Percentiles rank a stretch among this genome's conserved stretches.
These are phyloP conservation scores for Gadus chalcogrammus DNA, from an alignment of 2,113 vertebrate genomes.

Conservation along the genomic window DNA sequence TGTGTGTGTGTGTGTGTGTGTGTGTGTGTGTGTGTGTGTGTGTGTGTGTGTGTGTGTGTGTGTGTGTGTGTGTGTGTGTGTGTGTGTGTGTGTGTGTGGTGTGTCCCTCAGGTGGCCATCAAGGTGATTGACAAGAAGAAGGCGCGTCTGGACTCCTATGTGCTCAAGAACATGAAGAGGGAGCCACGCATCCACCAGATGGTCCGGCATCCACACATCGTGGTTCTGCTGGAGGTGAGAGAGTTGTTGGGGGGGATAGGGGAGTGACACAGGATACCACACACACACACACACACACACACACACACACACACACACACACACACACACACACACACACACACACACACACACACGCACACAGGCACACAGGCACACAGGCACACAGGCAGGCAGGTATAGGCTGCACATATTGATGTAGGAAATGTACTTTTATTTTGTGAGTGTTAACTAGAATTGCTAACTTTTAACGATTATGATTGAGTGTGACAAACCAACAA, in stretches of 20 bases:
- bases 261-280: neutral
- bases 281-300: constrained; percentile 2
- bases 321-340: constrained; percentile 3
- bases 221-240: constrained; percentile 71
- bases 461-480: too few relatives aligned
- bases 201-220: constrained; percentile 79
- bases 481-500: too few relatives aligned
- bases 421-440: too few relatives aligned
- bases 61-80: constrained; percentile 2
- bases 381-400: neutral
- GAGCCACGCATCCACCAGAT: constrained; percentile 82
- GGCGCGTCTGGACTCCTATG: constrained; percentile 77
- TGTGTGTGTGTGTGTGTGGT: constrained; percentile 10
- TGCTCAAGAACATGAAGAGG: constrained; percentile 81
- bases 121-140: constrained; percentile 88
- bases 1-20: constrained; percentile 9
- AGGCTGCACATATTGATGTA: too few relatives aligned
- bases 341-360: neutral
- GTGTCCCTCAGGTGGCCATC: constrained; percentile 71
- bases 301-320: constrained; percentile 7
- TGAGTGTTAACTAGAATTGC: too few relatives aligned
- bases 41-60: constrained; percentile 12
- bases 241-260: neutral
- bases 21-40: constrained; percentile 8
- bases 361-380: neutral